A percentile compares a stretch with the other conserved stretches of the same genome.
Conservation (phyloP, 1,140 invertebrate species). For the Caenorhabditis inopinata region DNA sequence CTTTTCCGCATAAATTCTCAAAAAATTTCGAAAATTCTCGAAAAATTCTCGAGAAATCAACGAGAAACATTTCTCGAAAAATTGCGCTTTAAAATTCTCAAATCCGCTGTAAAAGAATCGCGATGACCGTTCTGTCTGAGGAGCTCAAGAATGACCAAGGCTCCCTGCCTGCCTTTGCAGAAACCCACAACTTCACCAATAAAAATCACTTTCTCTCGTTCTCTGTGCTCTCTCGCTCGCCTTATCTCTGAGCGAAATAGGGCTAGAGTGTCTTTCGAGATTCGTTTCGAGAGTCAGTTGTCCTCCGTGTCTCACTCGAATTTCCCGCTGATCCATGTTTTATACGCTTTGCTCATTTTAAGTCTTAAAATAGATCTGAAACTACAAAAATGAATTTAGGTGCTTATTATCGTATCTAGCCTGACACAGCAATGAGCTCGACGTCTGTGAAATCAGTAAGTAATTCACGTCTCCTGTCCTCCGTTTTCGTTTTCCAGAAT, state of each 20-base stretch:
- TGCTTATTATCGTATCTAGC: not conserved
- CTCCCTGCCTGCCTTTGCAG: no score
- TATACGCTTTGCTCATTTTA: no score
- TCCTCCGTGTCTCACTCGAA: not conserved
- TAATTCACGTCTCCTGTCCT: not conserved
- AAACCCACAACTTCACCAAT: not conserved
- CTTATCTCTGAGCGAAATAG: conserved; percentile 22
- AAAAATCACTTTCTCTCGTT: not conserved
- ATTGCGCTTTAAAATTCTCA: no score
- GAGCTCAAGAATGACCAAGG: no score
- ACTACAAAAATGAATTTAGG: not conserved
- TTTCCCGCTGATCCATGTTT: not conserved
- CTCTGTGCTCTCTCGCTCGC: not conserved
- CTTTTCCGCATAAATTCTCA: no score
- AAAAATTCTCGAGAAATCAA: no score
- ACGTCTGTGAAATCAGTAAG: conserved; percentile 23
- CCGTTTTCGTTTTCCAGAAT: not conserved
- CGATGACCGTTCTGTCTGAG: no score
- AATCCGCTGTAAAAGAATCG: no score
- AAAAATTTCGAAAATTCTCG: no score
- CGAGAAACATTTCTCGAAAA: no score
- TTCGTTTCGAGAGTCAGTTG: conserved; percentile 24
- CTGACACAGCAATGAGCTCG: not conserved
- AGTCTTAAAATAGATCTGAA: no score
- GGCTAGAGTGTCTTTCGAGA: no score